Evolutionary conservation across 2,113 vertebrate species (phyloP).

Genomic region (Ardeotis arabs): DNA sequence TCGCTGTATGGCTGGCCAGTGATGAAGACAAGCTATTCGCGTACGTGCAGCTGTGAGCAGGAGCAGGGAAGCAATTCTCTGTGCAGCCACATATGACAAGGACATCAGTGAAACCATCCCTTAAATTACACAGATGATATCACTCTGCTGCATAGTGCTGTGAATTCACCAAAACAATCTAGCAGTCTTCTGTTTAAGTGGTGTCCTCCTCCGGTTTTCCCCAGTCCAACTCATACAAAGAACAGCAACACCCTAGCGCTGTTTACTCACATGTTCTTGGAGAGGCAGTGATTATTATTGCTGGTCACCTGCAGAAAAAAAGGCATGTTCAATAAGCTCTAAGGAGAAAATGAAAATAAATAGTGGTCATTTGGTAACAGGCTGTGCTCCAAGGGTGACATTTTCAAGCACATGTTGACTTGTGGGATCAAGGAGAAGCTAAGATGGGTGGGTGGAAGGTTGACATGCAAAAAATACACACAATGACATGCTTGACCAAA

Average conservation of each 20-base stretch:
- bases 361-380: not conserved
- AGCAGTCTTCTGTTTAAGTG: not conserved
- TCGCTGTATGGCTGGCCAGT: rapidly evolving
- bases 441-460: not conserved
- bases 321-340: not conserved
- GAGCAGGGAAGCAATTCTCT: not conserved
- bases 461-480: not conserved
- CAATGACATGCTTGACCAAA: not conserved
- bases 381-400: not conserved
- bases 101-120: not conserved
- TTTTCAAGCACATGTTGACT: not conserved
- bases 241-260: not conserved
- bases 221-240: not conserved
- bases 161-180: not conserved
- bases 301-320: not conserved
- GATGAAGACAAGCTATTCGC: not conserved
- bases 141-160: not conserved
- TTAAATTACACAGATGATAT: not conserved
- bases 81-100: not conserved
- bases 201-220: not conserved
- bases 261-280: not conserved
- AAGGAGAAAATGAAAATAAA: not conserved
- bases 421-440: not conserved
- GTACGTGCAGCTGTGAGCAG: not conserved
- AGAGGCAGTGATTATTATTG: not conserved